Base-by-base conservation (phyloP, 2,888 invertebrate species). In the Aricia artaxerxes region DNA sequence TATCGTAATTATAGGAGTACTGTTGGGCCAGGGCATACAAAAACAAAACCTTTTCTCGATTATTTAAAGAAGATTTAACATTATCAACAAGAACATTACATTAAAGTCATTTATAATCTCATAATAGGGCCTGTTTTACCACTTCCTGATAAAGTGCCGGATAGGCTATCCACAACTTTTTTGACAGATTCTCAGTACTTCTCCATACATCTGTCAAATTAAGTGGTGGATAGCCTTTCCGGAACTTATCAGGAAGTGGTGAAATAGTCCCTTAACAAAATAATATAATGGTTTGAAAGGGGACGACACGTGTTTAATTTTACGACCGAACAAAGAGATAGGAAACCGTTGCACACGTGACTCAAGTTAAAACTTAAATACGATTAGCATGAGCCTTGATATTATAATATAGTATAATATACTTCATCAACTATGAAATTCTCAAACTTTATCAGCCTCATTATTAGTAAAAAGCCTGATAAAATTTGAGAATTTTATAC, bases 401-500 rank as follows among this genome's bases (percentile, higher is more conserved):
- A 64, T 11, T 35, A 38, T 24, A 24, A 24, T 24, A 24, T 24
- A 24, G 24, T 24, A 24, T 24, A 24, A 0, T 24, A 35, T 35
- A 69, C 35, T 69, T 11, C 35, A 69, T 4, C 35, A 69, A 69
- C 35, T 24, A 57, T 57, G 57, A 57, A 57, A 57, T 16, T 57
- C 16, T 57, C 11, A 57, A 57, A 57, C 16, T 57, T 57, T 57
- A 57, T 57, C 57, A 57, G 16, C 57, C 57, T 57, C 16, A 57
- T 16, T n/a, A 11, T 31, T 35, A 31, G 31, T 3, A 69, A 64
- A 64, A 31, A 35, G 69, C 13, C 69, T 13, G 69, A 69, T 69
- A 38, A 69, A 69, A 5, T 11, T 64, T 38, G 35, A 69, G 69
- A 69, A 69, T 69, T 35, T 69, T 69, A 69, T 69, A 69, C 35